Percentiles rank a stretch among this genome's conserved stretches.
Evolutionary conservation across 2,113 vertebrate species (phyloP).

Genomic region (Callipepla californica): DNA sequence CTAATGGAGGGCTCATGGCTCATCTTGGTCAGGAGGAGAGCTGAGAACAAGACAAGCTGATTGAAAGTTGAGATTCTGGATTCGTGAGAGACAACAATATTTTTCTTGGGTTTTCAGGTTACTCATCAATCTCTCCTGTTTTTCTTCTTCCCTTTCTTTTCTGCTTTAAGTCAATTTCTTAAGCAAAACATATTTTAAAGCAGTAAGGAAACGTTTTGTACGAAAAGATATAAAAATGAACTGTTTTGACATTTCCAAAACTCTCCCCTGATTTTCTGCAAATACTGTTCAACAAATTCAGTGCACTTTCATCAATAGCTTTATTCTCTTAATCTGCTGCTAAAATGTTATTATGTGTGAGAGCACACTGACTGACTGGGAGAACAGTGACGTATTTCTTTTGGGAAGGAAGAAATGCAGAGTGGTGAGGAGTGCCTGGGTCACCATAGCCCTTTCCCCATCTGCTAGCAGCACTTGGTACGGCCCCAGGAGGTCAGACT

Average conservation of each 20-base stretch:
- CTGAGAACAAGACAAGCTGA: neutral
- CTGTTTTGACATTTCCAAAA: conserved; percentile 45
- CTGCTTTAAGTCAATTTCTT: neutral
- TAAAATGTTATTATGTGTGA: conserved; percentile 29
- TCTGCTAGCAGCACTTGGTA: neutral
- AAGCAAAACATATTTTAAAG: conserved; percentile 12
- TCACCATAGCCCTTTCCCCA: neutral
- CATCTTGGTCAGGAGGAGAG: neutral
- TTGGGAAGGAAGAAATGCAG: neutral
- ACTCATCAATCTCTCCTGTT: neutral
- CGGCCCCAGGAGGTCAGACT: neutral
- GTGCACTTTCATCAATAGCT: neutral
- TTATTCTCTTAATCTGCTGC: conserved; percentile 16
- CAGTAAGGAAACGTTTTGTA: neutral
- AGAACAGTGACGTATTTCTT: neutral
- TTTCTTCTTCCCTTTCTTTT: neutral
- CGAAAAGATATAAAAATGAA: conserved; percentile 13
- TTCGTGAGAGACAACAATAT: neutral
- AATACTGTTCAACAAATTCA: conserved; percentile 26
- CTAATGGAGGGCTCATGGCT: neutral
- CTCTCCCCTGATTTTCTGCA: conserved; percentile 17
- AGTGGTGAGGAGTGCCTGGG: rapidly evolving
- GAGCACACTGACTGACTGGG: neutral
- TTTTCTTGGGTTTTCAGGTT: neutral
- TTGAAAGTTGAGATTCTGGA: neutral